Percentiles rank a stretch among this genome's conserved stretches.
Evolutionary conservation across 2,797 vertebrate genomes (phyloP).

Genomic region (Gorsachius magnificus): DNA sequence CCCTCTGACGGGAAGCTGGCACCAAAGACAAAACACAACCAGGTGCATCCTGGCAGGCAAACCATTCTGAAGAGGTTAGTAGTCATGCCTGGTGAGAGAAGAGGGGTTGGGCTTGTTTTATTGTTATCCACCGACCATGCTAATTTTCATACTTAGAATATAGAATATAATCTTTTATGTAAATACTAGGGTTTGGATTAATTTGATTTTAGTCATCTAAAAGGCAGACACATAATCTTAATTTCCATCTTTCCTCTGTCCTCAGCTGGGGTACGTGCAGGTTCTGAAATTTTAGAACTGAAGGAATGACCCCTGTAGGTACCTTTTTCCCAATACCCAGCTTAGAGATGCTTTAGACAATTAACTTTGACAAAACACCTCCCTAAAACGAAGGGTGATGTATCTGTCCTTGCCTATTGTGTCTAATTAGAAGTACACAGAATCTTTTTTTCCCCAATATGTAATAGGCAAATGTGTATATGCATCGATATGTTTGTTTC

Average conservation of each 20-base stretch:
- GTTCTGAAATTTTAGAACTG: neutral
- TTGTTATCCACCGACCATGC: neutral
- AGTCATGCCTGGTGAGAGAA: neutral
- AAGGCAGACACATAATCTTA: neutral
- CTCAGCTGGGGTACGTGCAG: accelerated
- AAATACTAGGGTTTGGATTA: neutral
- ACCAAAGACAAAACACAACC: neutral
- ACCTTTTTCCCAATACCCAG: neutral
- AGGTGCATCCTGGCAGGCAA: neutral
- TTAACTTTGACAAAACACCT: neutral
- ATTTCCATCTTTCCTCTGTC: neutral
- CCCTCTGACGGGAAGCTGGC: slow-evolving; percentile 3
- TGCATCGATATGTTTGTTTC: neutral
- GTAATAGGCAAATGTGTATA: neutral
- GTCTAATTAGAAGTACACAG: neutral
- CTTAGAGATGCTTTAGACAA: neutral
- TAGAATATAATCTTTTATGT: neutral
- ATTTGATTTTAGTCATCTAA: neutral
- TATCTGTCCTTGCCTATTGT: neutral
- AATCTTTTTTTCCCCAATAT: neutral
- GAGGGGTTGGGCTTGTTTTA: neutral
- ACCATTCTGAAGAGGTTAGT: neutral
- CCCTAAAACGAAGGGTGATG: neutral
- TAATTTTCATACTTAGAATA: neutral
- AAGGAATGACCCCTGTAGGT: neutral